Evolutionary conservation across 2,113 vertebrate genomes (phyloP).

Genomic region (Daboia siamensis): DNA sequence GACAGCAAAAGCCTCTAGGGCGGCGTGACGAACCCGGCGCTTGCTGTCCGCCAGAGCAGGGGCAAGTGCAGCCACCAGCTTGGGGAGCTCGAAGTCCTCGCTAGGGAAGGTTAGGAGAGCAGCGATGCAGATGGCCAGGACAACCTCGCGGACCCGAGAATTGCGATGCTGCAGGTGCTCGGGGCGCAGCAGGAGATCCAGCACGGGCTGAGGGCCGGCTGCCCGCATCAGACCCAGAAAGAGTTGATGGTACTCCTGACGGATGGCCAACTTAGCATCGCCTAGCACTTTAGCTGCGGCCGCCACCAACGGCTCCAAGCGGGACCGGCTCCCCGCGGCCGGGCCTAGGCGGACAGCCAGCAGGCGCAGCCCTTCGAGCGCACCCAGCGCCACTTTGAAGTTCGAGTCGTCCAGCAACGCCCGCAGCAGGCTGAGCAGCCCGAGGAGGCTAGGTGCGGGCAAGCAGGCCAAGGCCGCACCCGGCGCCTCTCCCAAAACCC

Average conservation of each 20-base stretch:
- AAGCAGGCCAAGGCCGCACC: conserved; percentile 45
- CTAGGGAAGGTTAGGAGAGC: conserved; percentile 79
- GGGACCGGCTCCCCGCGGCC: conserved; percentile 16
- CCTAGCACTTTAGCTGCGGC: conserved; percentile 78
- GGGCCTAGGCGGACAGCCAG: conserved; percentile 76
- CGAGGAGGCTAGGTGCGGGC: conserved; percentile 68
- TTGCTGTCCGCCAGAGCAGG: conserved; percentile 82
- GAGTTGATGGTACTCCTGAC: conserved; percentile 77
- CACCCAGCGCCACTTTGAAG: conserved; percentile 82
- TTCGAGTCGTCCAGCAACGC: conserved; percentile 80
- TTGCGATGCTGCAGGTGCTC: conserved; percentile 79
- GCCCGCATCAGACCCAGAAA: conserved; percentile 77
- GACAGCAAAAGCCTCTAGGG: conserved; percentile 81
- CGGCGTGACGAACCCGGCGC: conserved; percentile 80
- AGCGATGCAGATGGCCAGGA: conserved; percentile 78
- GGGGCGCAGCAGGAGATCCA: conserved; percentile 71
- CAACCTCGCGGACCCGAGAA: conserved; percentile 78
- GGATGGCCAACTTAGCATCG: conserved; percentile 76
- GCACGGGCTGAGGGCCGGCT: conserved; percentile 73
- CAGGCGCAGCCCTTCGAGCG: conserved; percentile 78
- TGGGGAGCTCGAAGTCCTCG: conserved; percentile 78
- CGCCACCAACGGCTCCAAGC: conserved; percentile 71
- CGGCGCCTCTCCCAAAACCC: conserved; percentile 59
- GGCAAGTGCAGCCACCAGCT: conserved; percentile 77
- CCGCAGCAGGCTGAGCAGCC: conserved; percentile 76